These are phyloP conservation scores for Diplosoma virens DNA, from an alignment of 23 tunicate genomes.

Conservation along the genomic window DNA sequence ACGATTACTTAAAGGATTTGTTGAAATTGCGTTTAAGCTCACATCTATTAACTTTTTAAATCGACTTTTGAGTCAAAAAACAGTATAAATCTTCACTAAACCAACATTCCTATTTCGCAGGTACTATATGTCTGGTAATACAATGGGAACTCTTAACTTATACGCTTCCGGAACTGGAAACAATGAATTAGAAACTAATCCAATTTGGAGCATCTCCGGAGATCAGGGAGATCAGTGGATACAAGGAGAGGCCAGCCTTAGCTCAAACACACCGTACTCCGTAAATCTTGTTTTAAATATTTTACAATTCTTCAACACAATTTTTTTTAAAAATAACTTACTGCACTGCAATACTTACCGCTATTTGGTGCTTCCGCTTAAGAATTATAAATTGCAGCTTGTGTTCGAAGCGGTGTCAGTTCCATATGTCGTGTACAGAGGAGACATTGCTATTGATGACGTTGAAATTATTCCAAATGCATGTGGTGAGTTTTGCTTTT, in stretches of 20 bases:
- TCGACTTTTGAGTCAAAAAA: too few species aligned
- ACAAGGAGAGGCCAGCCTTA: conserved; percentile 25
- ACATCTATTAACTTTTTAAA: too few species aligned
- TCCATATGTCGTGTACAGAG: conserved; percentile 5
- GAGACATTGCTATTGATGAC: conserved; percentile 83
- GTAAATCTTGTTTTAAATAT: conserved; percentile 10
- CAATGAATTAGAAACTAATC: conserved; percentile 21
- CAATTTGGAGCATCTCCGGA: conserved; percentile 56
- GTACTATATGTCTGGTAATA: conserved; percentile 36
- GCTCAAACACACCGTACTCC: conserved; percentile 56
- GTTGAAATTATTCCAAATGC: conserved; percentile 35
- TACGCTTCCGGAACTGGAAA: conserved; percentile 45
- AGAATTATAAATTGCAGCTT: conserved; percentile 52
- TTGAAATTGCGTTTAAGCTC: too few species aligned
- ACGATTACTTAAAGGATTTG: too few species aligned
- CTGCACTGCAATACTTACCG: not conserved
- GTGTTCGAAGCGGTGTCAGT: conserved; percentile 48
- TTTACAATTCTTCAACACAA: not conserved
- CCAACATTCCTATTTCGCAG: conserved; percentile 1
- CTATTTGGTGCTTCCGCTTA: not conserved
- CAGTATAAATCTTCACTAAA: too few species aligned
- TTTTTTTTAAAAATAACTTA: not conserved
- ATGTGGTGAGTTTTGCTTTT: conserved; percentile 52
- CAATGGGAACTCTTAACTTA: conserved; percentile 50
- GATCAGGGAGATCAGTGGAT: conserved; percentile 60